Conservation (phyloP, 2,888 invertebrate species). For the Cephus runcator region DNA sequence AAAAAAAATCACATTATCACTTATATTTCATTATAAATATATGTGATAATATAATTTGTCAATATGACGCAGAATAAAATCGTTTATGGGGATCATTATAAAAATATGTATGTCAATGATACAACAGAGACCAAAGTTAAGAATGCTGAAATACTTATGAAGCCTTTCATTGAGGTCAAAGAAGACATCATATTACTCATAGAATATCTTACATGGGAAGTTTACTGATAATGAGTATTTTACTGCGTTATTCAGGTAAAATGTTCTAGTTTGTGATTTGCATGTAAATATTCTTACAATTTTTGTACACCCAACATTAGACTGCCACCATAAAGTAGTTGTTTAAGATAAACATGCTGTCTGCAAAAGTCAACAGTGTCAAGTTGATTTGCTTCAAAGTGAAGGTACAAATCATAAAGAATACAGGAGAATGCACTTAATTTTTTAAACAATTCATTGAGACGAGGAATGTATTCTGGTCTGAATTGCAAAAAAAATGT, state of each 20-base stretch:
- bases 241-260: constrained; percentile 88
- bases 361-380: too few species aligned
- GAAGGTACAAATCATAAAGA: too few species aligned
- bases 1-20: too few species aligned
- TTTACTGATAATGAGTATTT: constrained; percentile 99
- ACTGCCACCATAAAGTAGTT: too few species aligned
- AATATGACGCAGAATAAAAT: constrained; percentile 83
- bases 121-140: constrained; percentile 95
- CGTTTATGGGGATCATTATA: constrained; percentile 85
- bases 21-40: too few species aligned
- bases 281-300: too few species aligned
- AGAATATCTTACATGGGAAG: constrained; percentile 92
- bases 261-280: constrained; percentile 23
- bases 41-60: too few species aligned
- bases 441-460: constrained; percentile 75
- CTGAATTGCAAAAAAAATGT: constrained; percentile 70
- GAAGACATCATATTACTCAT: constrained; percentile 90
- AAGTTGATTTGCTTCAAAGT: too few species aligned
- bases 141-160: constrained; percentile 92
- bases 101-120: constrained; percentile 94
- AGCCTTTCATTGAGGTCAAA: constrained; percentile 87
- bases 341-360: too few species aligned
- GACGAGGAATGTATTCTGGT: constrained; percentile 73
- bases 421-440: constrained; percentile 66
- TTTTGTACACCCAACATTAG: too few species aligned